phyloP scores from a whole-genome alignment of 2,797 vertebrate genomes.

The Micromesistius poutassou region DNA sequence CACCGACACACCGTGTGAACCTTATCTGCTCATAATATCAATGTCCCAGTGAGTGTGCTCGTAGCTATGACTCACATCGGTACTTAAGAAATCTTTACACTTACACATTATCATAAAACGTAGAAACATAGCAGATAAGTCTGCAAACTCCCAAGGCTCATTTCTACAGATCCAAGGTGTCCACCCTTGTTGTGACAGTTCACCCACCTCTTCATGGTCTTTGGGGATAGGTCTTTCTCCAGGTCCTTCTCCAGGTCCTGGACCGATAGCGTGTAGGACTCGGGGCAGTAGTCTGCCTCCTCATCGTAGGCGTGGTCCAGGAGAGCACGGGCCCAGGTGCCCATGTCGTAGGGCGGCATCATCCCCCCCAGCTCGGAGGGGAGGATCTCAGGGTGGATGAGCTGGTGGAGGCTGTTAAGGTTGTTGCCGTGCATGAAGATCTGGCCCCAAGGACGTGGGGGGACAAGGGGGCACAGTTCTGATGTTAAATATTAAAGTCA shows the following conservation, averaged over 20 bases:
- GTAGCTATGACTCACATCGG: no score
- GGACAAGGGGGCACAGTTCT: background rate
- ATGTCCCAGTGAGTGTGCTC: no score
- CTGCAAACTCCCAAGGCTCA: background rate
- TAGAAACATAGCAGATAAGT: background rate
- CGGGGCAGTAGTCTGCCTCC: conserved; percentile 87
- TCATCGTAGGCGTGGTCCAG: conserved; percentile 97
- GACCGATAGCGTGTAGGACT: conserved; percentile 85
- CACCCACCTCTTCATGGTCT: conserved; percentile 92
- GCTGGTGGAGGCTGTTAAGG: conserved; percentile 94
- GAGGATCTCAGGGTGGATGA: conserved; percentile 95
- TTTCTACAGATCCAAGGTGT: background rate
- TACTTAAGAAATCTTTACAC: background rate
- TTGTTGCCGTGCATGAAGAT: conserved; percentile 99
- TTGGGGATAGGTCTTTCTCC: conserved; percentile 85
- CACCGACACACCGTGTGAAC: no score
- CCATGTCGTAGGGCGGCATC: conserved; percentile 98
- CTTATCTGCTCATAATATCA: no score
- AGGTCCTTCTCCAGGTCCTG: conserved; percentile 83
- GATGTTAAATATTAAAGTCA: background rate
- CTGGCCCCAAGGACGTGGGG: conserved; percentile 58
- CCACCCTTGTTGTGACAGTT: background rate
- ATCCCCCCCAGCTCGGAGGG: conserved; percentile 97
- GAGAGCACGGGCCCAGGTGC: conserved; percentile 94
- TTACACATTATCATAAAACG: background rate